A percentile compares a stretch with the other conserved stretches of the same genome.
These are phyloP conservation scores for Darevskia nairensis DNA, from an alignment of 2,797 vertebrate genomes.

Conservation along the genomic window DNA sequence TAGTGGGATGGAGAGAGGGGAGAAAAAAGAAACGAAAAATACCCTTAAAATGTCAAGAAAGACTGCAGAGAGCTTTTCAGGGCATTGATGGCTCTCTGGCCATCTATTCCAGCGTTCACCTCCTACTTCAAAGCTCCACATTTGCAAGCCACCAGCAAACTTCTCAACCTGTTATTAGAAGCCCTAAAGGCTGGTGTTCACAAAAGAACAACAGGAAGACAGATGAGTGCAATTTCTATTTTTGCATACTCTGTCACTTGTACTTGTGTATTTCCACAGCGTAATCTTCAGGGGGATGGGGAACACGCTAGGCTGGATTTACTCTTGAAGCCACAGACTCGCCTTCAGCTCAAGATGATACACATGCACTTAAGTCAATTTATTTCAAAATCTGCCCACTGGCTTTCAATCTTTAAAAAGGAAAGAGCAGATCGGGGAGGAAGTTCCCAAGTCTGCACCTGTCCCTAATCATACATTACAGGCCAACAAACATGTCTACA, in stretches of 20 bases:
- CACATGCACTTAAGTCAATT: background rate
- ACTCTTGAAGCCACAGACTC: background rate
- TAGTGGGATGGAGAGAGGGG: slow-evolving; percentile 26
- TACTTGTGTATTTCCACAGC: background rate
- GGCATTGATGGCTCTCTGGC: rapidly evolving
- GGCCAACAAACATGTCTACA: too few relatives aligned
- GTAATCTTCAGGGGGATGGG: background rate
- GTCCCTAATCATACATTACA: too few relatives aligned
- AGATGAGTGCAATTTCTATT: slow-evolving; percentile 17
- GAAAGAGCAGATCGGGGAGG: background rate
- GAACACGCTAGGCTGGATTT: background rate
- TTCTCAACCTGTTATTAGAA: background rate
- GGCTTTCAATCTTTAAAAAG: background rate
- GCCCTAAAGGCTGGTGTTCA: background rate
- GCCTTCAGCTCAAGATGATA: background rate
- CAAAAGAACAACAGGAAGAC: background rate
- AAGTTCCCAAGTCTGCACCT: too few relatives aligned
- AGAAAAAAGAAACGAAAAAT: too few relatives aligned
- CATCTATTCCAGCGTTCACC: rapidly evolving
- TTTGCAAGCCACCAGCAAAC: background rate
- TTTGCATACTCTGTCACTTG: background rate
- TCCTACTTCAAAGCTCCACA: rapidly evolving
- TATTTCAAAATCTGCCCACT: background rate
- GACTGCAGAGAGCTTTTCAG: background rate
- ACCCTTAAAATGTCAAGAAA: background rate